These are phyloP conservation scores for Lasius fuliginosus DNA, from an alignment of 2,888 invertebrate species.

Conservation along the genomic window DNA sequence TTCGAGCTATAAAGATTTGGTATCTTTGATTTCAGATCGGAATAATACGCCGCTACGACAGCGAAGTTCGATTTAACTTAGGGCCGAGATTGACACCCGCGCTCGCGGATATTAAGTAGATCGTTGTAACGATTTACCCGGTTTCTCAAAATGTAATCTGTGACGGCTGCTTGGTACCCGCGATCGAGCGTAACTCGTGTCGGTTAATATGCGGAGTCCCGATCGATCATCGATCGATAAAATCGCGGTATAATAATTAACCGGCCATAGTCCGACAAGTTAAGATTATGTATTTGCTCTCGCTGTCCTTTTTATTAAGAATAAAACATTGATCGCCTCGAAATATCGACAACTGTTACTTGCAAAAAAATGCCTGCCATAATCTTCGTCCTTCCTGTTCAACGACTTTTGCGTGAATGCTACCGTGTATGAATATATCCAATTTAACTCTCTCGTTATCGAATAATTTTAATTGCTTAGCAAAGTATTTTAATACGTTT, in stretches of 20 bases:
- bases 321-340: conserved; percentile 49
- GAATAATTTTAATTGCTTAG: background rate
- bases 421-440: background rate
- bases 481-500: conserved; percentile 28
- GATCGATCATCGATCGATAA: conserved; percentile 51
- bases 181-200: conserved; percentile 33
- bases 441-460: conserved; percentile 11
- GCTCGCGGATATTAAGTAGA: conserved; percentile 47
- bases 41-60: background rate
- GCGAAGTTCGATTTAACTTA: conserved; percentile 36
- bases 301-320: conserved; percentile 47
- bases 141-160: conserved; percentile 17
- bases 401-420: conserved; percentile 7
- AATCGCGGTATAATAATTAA: conserved; percentile 32
- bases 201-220: conserved; percentile 53
- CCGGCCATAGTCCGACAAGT: conserved; percentile 34
- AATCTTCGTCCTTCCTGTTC: conserved; percentile 40
- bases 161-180: conserved; percentile 38
- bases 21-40: background rate
- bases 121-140: background rate
- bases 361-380: conserved; percentile 48
- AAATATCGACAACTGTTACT: conserved; percentile 42
- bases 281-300: conserved; percentile 47
- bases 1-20: background rate
- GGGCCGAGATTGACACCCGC: conserved; percentile 50